phyloP scores from a whole-genome alignment of 2,888 invertebrate genomes.

The Rotaria macrura region DNA sequence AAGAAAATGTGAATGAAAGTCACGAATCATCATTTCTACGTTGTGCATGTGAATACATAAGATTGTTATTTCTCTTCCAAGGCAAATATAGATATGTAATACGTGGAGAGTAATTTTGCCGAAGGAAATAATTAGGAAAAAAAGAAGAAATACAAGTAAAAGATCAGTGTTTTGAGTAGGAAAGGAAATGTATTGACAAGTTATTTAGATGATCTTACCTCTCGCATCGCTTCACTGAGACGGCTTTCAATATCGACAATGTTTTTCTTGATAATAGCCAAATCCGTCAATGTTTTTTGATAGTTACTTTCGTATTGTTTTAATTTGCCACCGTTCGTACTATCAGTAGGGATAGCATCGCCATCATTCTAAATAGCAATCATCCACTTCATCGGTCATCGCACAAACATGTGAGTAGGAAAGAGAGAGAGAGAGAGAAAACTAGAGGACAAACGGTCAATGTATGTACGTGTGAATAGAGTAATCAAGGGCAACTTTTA shows the following conservation, averaged over 20 bases:
- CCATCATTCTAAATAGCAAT: background rate
- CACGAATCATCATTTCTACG: background rate
- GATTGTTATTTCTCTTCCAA: background rate
- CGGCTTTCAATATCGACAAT: constrained; percentile 19
- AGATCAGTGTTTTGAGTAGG: background rate
- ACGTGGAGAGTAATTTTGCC: background rate
- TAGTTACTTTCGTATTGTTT: background rate
- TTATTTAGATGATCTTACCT: background rate
- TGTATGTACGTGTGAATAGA: background rate
- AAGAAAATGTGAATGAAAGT: background rate
- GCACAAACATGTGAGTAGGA: background rate
- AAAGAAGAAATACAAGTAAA: background rate
- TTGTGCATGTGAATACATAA: background rate
- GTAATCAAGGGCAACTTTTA: background rate
- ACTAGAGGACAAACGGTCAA: constrained; percentile 8
- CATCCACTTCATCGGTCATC: constrained; percentile 7
- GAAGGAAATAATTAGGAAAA: background rate
- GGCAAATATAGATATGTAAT: background rate
- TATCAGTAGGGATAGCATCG: background rate
- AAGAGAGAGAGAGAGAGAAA: background rate
- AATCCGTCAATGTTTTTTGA: background rate
- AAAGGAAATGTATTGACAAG: background rate
- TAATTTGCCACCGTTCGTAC: background rate
- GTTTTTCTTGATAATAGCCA: background rate
- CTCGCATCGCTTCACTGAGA: constrained; percentile 1